phyloP scores from a whole-genome alignment of 2,113 vertebrate genomes.

The Eidolon helvum region DNA sequence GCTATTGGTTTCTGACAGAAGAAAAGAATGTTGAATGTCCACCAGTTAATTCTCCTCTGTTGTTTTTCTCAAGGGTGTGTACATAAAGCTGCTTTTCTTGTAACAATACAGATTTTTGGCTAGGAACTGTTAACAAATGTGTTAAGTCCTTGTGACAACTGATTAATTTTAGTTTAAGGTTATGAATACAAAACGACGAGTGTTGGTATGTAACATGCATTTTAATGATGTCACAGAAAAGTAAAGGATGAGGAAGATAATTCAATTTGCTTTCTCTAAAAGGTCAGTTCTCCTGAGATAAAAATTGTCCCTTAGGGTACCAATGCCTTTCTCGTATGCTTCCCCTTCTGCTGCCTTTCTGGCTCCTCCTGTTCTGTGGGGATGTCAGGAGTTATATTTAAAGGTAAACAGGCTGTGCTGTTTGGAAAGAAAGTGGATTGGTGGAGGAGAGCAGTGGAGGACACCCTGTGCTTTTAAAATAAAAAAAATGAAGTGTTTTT shows the following conservation, averaged over 20 bases:
- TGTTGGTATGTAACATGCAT: constrained; percentile 82
- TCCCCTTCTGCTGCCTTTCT: constrained; percentile 53
- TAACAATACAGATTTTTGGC: constrained; percentile 66
- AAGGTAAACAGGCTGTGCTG: constrained; percentile 60
- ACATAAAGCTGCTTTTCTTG: constrained; percentile 35
- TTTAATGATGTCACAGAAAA: constrained; percentile 86
- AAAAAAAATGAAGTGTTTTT: constrained; percentile 4
- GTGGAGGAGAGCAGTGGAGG: background rate
- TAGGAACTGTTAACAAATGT: constrained; percentile 80
- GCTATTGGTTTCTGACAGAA: background rate
- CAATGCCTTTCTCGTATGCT: constrained; percentile 69
- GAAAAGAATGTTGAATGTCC: background rate
- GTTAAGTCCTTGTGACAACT: constrained; percentile 83
- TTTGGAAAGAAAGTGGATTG: background rate
- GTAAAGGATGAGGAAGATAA: constrained; percentile 87
- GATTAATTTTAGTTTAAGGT: constrained; percentile 87
- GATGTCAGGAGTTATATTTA: constrained; percentile 79
- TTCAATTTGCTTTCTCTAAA: constrained; percentile 87
- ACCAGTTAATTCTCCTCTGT: constrained; percentile 55
- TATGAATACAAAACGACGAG: constrained; percentile 86
- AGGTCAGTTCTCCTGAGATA: constrained; percentile 86
- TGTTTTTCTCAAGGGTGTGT: constrained; percentile 50
- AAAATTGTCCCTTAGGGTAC: constrained; percentile 83
- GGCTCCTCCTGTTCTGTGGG: constrained; percentile 21
- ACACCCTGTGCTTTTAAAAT: background rate